Conservation (phyloP, 2,888 invertebrate genomes). For the Leptinotarsa rubiginosa region DNA sequence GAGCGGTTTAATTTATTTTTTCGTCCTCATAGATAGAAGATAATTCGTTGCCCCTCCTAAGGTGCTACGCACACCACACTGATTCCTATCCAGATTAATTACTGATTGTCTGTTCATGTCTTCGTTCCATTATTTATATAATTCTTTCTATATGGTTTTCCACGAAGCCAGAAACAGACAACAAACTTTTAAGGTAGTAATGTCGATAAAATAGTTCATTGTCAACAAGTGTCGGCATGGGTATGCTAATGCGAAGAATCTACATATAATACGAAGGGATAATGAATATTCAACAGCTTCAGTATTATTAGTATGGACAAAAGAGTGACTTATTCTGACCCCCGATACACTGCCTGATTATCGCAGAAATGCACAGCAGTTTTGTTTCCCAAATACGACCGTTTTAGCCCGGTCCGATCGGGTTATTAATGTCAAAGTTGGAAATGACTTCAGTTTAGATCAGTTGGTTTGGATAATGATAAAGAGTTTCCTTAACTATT, state of each 20-base stretch:
- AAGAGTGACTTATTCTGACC: conserved; percentile 62
- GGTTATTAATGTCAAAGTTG: not conserved
- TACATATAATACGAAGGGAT: conserved; percentile 61
- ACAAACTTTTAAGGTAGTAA: conserved; percentile 34
- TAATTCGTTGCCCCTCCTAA: not conserved
- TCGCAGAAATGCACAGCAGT: conserved; percentile 18
- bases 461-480: too few relatives aligned
- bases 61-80: conserved; percentile 6
- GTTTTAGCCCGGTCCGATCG: conserved; percentile 2
- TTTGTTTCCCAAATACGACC: conserved; percentile 10
- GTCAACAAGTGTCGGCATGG: conserved; percentile 59
- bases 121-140: conserved; percentile 22
- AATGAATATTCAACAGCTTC: conserved; percentile 61
- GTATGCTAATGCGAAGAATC: conserved; percentile 61
- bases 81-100: conserved; percentile 16
- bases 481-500: too few relatives aligned
- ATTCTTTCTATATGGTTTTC: conserved; percentile 16
- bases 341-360: conserved; percentile 42
- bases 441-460: too few relatives aligned
- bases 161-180: conserved; percentile 24
- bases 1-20: not conserved
- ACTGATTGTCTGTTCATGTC: conserved; percentile 17
- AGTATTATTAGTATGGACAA: conserved; percentile 48
- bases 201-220: conserved; percentile 51
- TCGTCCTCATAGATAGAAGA: not conserved